phyloP scores from a whole-genome alignment of 2,888 invertebrate species.

The Leptinotarsa tumamoca region DNA sequence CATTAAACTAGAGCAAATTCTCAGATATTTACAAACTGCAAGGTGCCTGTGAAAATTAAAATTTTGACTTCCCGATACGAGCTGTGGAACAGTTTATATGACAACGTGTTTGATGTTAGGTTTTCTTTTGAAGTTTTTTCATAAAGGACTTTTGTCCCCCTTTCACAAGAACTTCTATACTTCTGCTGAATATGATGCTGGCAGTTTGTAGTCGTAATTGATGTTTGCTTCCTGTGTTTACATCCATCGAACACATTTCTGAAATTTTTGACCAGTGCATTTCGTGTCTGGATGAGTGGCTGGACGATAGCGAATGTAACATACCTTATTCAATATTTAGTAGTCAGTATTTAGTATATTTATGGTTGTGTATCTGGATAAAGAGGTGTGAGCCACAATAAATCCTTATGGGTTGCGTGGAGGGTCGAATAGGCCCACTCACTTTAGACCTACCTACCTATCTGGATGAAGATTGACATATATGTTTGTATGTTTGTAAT shows the following conservation, averaged over 20 bases:
- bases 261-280: not conserved
- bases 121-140: slow-evolving; percentile 13
- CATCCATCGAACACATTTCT: not conserved
- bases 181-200: not conserved
- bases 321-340: too few relatives aligned
- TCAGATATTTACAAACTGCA: not conserved
- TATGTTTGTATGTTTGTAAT: too few relatives aligned
- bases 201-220: not conserved
- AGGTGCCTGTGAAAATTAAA: not conserved
- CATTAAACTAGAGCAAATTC: not conserved
- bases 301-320: too few relatives aligned
- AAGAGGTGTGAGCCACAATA: too few relatives aligned
- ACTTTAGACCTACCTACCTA: too few relatives aligned
- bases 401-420: too few relatives aligned
- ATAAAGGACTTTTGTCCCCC: not conserved
- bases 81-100: slow-evolving; percentile 4
- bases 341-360: too few relatives aligned
- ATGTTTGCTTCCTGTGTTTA: slow-evolving; percentile 7
- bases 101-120: slow-evolving; percentile 10
- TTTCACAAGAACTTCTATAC: slow-evolving; percentile 10
- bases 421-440: too few relatives aligned
- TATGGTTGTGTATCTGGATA: too few relatives aligned
- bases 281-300: too few relatives aligned
- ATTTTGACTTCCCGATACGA: not conserved
- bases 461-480: too few relatives aligned